phyloP scores from a whole-genome alignment of 1,140 invertebrate species.

The Drosophila nasuta region DNA sequence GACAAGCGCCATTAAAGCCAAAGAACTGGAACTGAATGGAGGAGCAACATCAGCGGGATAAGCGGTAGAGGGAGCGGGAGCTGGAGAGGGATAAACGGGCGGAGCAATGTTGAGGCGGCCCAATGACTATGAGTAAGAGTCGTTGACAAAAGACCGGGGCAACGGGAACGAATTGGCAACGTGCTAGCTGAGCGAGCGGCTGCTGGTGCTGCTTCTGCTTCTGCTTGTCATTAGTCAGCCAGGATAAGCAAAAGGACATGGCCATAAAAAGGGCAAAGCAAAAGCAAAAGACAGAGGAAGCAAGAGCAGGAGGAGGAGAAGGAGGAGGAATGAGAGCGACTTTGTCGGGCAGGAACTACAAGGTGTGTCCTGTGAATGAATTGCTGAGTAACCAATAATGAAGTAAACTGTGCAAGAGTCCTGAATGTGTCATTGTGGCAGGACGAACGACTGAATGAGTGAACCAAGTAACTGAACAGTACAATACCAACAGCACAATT shows the following conservation, averaged over 20 bases:
- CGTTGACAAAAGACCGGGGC: constrained; percentile 65
- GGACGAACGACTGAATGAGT: constrained; percentile 13
- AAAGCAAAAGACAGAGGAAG: constrained; percentile 51
- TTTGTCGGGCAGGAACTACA: constrained; percentile 41
- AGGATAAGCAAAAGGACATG: constrained; percentile 78
- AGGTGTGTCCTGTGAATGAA: constrained; percentile 81
- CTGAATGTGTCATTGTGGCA: constrained; percentile 74
- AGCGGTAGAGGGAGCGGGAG: background rate
- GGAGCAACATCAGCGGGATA: background rate
- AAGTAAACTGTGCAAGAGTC: constrained; percentile 73
- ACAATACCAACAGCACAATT: constrained; percentile 61
- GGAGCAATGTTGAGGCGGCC: constrained; percentile 35
- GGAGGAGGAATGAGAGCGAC: constrained; percentile 3
- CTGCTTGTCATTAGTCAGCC: constrained; percentile 77
- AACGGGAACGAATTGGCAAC: constrained; percentile 53
- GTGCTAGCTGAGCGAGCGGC: constrained; percentile 27
- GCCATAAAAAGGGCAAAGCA: constrained; percentile 77
- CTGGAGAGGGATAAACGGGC: background rate
- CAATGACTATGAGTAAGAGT: constrained; percentile 57
- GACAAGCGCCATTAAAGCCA: constrained; percentile 61
- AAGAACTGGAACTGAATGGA: constrained; percentile 54
- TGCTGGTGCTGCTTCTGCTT: constrained; percentile 26
- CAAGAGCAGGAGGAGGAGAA: background rate
- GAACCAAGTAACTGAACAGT: background rate
- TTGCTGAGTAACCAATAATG: constrained; percentile 84